Percentiles rank a stretch among this genome's conserved stretches.
These are phyloP conservation scores for Eugnorisma glareosa DNA, from an alignment of 2,888 invertebrate species.

Conservation along the genomic window DNA sequence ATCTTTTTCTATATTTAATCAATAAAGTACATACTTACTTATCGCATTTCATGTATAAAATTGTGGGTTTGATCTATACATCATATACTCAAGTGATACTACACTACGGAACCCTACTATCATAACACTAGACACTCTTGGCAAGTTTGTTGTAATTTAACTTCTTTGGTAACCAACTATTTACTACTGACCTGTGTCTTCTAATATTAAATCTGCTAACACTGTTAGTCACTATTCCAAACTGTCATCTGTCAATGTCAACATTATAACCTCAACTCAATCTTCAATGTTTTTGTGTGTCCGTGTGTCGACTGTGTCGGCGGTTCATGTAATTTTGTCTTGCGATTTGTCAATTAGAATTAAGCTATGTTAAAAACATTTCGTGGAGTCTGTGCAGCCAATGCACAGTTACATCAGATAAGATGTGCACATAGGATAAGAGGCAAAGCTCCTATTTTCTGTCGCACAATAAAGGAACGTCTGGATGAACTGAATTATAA, in stretches of 20 bases:
- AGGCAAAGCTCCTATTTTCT: conserved; percentile 93
- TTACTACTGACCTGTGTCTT: neutral
- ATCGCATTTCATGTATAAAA: neutral
- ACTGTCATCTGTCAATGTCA: neutral
- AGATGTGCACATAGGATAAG: conserved; percentile 91
- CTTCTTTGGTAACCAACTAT: conserved; percentile 8
- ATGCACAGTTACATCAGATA: conserved; percentile 82
- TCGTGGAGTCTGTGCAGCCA: conserved; percentile 70
- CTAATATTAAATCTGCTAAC: conserved; percentile 3
- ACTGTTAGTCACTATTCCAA: conserved; percentile 9
- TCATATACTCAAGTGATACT: neutral
- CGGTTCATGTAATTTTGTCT: neutral
- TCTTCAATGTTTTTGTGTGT: conserved; percentile 12
- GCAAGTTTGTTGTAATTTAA: neutral
- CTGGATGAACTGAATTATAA: conserved; percentile 91
- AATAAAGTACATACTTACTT: neutral
- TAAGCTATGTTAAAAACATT: conserved; percentile 79
- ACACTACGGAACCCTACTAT: neutral
- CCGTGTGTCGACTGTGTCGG: neutral
- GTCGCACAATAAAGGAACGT: conserved; percentile 92
- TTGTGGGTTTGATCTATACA: neutral
- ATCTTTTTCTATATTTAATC: neutral
- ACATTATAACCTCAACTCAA: conserved; percentile 15
- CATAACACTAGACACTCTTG: neutral
- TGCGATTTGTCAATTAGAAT: conserved; percentile 23